Base-by-base conservation (phyloP, 1,140 invertebrate genomes). In the Lepidurus couesii region DNA sequence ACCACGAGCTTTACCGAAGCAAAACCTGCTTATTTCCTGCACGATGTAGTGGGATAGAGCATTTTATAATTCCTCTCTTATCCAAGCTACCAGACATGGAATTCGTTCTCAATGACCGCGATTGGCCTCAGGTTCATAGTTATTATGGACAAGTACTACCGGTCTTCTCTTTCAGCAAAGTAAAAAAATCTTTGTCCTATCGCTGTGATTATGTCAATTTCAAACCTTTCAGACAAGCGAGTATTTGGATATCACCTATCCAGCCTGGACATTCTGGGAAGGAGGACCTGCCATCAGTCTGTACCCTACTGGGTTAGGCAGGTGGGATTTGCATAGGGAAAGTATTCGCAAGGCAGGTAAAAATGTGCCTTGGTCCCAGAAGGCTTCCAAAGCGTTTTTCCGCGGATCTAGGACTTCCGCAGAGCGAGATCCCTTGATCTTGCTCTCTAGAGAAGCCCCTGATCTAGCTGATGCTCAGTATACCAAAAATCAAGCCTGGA, bases 401-500 rank as follows among this genome's bases (percentile, higher is more conserved):
- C 88, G 95, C 77, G 97, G 97, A 1, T 98, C 97, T 1, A 88
- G 97, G 81, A 99, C 97, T 9, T 95, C 91, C 82, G 87, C 90
- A 26, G 95, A 98, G 84, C 86, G 97, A 80, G 97, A 99, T 86
- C 89, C 93, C 74, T 86, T 98, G n/a, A 87, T 99, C 78, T 85
- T 95, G 65, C 85, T 99, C 1, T 96, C 95, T 44, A 87, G 96
- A 79, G 88, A 89, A 73, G 84, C 90, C 73, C 91, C 94, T 16
- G 87, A 94, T 3, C 83, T 98, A 65, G 91, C 95, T 24, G 93
- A 98, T 88, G 97, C 96, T 9, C 89, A 93, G 80, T 98, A 98
- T 84, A 98, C 97, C 0, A 98, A 97, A 86, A 99, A 99, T 87
- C 97, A 99, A 88, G 96, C 96, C 1, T 99, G 96, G 96, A 97